A percentile compares a stretch with the other conserved stretches of the same genome.
These are phyloP conservation scores for Muscidifurax raptorellus DNA, from an alignment of 1,140 invertebrate species.

Conservation along the genomic window DNA sequence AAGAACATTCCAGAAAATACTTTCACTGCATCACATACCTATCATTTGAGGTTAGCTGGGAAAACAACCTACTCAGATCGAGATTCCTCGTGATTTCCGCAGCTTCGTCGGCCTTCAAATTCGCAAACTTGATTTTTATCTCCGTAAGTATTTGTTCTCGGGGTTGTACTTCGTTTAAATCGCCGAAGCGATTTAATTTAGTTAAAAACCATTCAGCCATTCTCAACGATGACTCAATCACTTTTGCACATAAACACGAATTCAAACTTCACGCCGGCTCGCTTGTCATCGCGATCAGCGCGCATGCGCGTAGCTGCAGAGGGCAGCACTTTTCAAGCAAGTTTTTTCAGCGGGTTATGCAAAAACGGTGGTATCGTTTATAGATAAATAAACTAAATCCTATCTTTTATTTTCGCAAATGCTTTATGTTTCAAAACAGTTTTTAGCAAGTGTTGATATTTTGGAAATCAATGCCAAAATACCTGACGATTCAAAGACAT, in stretches of 20 bases:
- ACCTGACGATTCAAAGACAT: too few relatives aligned
- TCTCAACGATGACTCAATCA: slow-evolving; percentile 37
- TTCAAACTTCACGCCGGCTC: slow-evolving; percentile 18
- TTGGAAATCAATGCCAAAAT: too few relatives aligned
- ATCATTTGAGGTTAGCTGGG: slow-evolving; percentile 69
- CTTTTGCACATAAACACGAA: slow-evolving; percentile 35
- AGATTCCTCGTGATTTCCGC: slow-evolving; percentile 61
- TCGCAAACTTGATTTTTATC: slow-evolving; percentile 65
- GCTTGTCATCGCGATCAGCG: not conserved
- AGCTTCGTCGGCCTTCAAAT: slow-evolving; percentile 55
- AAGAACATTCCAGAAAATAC: not conserved
- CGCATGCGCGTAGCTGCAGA: not conserved
- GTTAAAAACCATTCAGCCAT: slow-evolving; percentile 65
- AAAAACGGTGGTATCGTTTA: too few relatives aligned
- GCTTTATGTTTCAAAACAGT: too few relatives aligned
- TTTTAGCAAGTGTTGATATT: too few relatives aligned
- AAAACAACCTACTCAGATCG: slow-evolving; percentile 62
- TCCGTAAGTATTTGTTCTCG: slow-evolving; percentile 63
- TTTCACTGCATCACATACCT: slow-evolving; percentile 60
- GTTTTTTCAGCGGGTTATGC: not conserved
- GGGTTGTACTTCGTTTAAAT: slow-evolving; percentile 56
- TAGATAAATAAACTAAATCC: too few relatives aligned
- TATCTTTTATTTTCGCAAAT: too few relatives aligned
- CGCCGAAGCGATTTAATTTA: slow-evolving; percentile 59
- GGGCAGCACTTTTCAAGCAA: not conserved